Conservation (phyloP, 2,888 invertebrate genomes). For the Melinaea marsaeus region DNA sequence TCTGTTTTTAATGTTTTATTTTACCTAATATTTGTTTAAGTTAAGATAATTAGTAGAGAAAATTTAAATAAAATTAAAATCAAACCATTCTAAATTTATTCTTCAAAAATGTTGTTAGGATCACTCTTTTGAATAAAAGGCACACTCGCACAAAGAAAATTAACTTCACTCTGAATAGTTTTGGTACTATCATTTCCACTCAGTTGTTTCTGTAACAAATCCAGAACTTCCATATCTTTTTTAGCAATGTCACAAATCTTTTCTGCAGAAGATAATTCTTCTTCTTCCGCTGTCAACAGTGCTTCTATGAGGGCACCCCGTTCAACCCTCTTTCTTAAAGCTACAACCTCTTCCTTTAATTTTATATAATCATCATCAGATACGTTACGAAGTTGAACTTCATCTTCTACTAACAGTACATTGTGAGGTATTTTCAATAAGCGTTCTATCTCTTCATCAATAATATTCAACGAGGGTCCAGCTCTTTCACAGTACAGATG, state of each 20-base stretch:
- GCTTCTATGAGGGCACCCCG: constrained; percentile 65
- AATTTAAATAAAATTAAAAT: neutral
- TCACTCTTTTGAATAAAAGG: constrained; percentile 47
- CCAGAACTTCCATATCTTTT: constrained; percentile 63
- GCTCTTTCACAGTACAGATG: constrained; percentile 61
- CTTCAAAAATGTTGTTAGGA: constrained; percentile 35
- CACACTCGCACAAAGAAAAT: constrained; percentile 56
- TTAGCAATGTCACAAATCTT: constrained; percentile 62
- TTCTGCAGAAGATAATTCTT: constrained; percentile 57
- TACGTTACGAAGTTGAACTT: constrained; percentile 56
- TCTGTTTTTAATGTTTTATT: constrained; percentile 56
- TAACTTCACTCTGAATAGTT: constrained; percentile 47
- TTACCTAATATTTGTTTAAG: constrained; percentile 1
- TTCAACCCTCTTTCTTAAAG: constrained; percentile 55
- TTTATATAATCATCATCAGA: constrained; percentile 57
- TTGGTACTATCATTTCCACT: constrained; percentile 45
- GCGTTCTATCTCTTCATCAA: constrained; percentile 63
- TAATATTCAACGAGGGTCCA: constrained; percentile 52
- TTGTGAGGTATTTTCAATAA: constrained; percentile 60
- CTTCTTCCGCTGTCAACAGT: constrained; percentile 58
- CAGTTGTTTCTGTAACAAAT: constrained; percentile 50
- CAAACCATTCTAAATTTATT: constrained; percentile 7
- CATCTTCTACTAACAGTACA: constrained; percentile 63
- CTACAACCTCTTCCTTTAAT: constrained; percentile 57
- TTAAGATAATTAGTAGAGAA: neutral